Evolutionary conservation across 2,113 vertebrate genomes (phyloP), one percentile per base, ranked within the genome.

Genomic region (Chlorodrepanis virens): DNA sequence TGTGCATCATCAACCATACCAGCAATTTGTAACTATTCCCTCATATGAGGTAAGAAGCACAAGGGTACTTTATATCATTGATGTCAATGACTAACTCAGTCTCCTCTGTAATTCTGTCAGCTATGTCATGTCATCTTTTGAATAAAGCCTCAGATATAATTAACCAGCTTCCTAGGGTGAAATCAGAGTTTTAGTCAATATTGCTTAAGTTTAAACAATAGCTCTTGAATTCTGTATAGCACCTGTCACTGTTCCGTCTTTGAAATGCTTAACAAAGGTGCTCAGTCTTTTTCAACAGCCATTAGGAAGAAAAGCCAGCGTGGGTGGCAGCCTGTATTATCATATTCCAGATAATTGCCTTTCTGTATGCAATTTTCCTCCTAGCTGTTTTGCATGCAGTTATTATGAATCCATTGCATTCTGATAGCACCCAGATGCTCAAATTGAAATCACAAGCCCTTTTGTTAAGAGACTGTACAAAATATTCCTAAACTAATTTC

Each of bases 161-260:
- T 95, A 96, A 94, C 76, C 80, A 49, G 21, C 42, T 89, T 94
- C 82, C 59, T 37, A 57, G 67, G 27, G 74, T 83, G 75, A 95
- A 93, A 88, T 82, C 61, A 80, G 70, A 87, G 63, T 79, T 91
- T 83, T 80, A 94, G 93, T 96, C 90, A 93, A 93, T 77, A 90
- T 87, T 91, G 68, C 54, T 87, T 72, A 88, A 87, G 57, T 91
- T 96, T 79, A 85, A 84, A 94, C 45, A 87, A 69, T 33, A 83
- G 81, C 45, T 89, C 40, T 91, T 89, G 49, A 85, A 83, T 93
- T 80, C 79, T 80, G 49, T 69, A 15, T 45, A 90, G 18, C 63
- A 92, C 54, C 75, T 93, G 76, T 70, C 20, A 4, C 70, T 67
- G 42, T 37, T 91, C 24, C 0, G 0, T 45, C 80, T 86, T 74